Evolutionary conservation across 2,797 vertebrate species (phyloP), one percentile per base, ranked within the genome.

Genomic region (Benthosema pterotum): DNA sequence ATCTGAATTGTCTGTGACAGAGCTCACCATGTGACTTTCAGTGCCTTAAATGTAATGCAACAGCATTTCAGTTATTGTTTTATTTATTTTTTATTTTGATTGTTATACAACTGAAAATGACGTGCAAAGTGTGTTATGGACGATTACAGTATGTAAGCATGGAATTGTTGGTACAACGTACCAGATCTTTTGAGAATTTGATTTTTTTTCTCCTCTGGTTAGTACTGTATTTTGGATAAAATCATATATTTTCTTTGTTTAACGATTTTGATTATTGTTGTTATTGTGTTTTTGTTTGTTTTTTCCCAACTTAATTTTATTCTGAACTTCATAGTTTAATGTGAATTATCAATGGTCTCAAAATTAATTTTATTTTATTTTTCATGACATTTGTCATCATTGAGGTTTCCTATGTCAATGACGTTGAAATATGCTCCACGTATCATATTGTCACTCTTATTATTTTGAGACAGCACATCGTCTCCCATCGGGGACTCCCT

Each of bases 1-100:
- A 88, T 79, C 85, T 83, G 86, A 87, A 90, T 90, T 91, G 86
- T 85, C 79, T 84, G 75, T 86, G 81, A 85, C 83, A 80, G 79
- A 78, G 71, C 74, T 86, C 77, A 65, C 77, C 77, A 65, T 76
- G 79, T 69, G 70, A 85, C 70, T 84, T 86, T 84, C 83, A 79
- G 72, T 72, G 60, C 72, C 77, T 86, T 84, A 88, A 88, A 89
- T 89, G 0, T 79, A 89, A 89, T 89, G 0, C 79, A 89, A 86
- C 78, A 67, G 67, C 17, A 45, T 83, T 38, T 60, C 55, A n/a
- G 71, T 86, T 85, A 87, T 90, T 88, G n/a, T 90, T 25, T 25
- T 25, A 25, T 25, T 25, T 22, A 22, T 25, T 25, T 86, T 85
- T 90, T 88, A 3, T 90, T 86, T 87, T 78, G 67, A 79, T n/a